Percentiles rank a stretch among this genome's conserved stretches.
These are phyloP conservation scores for Xenops minutus DNA, from an alignment of 2,797 vertebrate genomes.

Conservation along the genomic window DNA sequence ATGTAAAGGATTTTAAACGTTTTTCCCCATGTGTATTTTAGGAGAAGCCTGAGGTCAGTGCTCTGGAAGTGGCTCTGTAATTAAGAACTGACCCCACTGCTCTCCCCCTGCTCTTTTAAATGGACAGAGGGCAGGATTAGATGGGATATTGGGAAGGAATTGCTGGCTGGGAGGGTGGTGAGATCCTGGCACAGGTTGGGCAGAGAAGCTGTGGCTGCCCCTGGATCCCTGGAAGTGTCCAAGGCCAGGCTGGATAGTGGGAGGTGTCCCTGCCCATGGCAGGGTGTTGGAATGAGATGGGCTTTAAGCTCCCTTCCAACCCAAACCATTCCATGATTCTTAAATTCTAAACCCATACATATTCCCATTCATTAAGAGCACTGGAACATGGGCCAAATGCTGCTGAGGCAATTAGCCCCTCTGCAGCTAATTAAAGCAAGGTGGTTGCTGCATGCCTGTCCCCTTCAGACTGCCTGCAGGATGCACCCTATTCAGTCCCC, in stretches of 20 bases:
- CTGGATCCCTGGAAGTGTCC: background rate
- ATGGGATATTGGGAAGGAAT: background rate
- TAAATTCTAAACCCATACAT: background rate
- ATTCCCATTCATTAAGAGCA: background rate
- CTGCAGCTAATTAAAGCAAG: background rate
- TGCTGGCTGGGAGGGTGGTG: rapidly evolving
- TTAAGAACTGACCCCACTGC: background rate
- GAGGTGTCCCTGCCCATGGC: background rate
- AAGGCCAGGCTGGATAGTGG: background rate
- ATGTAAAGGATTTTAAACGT: background rate
- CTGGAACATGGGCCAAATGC: background rate
- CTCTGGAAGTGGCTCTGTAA: background rate
- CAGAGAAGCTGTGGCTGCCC: background rate
- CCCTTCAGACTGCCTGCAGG: background rate
- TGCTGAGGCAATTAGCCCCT: background rate
- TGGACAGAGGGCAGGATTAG: background rate
- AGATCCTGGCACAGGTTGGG: background rate
- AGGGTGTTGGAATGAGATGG: background rate
- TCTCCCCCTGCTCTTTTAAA: background rate
- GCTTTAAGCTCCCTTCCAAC: background rate
- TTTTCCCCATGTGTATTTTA: background rate
- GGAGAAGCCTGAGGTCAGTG: background rate
- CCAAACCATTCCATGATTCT: background rate
- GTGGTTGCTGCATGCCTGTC: background rate
- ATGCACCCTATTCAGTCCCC: no score